These are phyloP conservation scores for Sebastes dallii DNA, from an alignment of 2,797 vertebrate species.

Conservation along the genomic window DNA sequence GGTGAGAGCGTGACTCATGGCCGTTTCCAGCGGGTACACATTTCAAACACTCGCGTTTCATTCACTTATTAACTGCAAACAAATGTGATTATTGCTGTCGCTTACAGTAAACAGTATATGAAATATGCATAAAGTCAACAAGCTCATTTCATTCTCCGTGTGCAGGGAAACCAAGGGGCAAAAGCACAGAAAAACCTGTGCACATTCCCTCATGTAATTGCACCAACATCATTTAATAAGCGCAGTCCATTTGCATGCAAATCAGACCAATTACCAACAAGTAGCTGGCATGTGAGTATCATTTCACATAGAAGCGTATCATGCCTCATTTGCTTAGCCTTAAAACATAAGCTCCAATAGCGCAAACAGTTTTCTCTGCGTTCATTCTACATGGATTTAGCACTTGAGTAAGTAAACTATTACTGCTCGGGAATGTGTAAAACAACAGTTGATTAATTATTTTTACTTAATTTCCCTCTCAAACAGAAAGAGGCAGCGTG, in stretches of 20 bases:
- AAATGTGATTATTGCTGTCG: conserved; percentile 5
- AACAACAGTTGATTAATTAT: conserved; percentile 49
- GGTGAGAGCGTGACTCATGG: conserved; percentile 51
- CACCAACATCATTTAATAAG: conserved; percentile 67
- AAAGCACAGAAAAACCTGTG: neutral
- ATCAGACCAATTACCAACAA: conserved; percentile 73
- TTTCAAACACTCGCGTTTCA: neutral
- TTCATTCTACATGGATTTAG: conserved; percentile 54
- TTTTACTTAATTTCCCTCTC: conserved; percentile 24
- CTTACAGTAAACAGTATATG: neutral
- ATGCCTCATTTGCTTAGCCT: conserved; percentile 72
- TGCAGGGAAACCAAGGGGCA: conserved; percentile 11
- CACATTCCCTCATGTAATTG: conserved; percentile 38
- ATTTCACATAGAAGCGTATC: conserved; percentile 62
- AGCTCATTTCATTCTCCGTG: conserved; percentile 4
- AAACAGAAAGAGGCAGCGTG: conserved; percentile 16
- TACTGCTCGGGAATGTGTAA: conserved; percentile 37
- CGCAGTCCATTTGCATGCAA: conserved; percentile 71
- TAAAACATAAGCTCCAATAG: conserved; percentile 65
- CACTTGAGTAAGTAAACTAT: conserved; percentile 48
- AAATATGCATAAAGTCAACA: conserved; percentile 7
- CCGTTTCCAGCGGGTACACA: neutral
- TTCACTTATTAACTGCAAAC: conserved; percentile 11
- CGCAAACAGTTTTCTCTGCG: conserved; percentile 32
- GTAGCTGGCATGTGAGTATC: conserved; percentile 65